Percentiles rank a stretch among this genome's conserved stretches.
These are phyloP conservation scores for Salarias fasciatus DNA, from an alignment of 2,797 vertebrate genomes.

Conservation along the genomic window DNA sequence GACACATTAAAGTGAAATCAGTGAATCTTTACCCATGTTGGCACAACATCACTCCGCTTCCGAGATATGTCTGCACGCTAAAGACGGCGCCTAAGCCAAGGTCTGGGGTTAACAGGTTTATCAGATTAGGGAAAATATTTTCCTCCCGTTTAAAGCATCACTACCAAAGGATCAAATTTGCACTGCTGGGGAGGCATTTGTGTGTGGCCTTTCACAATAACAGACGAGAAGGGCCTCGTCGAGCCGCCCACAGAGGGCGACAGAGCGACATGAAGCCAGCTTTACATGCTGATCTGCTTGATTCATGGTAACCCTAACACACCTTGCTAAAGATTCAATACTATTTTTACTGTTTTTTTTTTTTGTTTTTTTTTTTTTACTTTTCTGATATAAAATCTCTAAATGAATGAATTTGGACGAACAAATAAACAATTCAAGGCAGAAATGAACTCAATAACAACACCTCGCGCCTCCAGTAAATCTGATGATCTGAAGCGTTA, in stretches of 20 bases:
- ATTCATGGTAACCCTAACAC: not conserved
- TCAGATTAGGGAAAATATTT: too few relatives aligned
- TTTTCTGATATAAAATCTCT: not conserved
- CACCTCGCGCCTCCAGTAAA: too few relatives aligned
- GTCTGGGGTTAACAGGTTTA: constrained; percentile 1
- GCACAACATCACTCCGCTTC: not conserved
- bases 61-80: not conserved
- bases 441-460: too few relatives aligned
- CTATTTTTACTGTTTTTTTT: not conserved
- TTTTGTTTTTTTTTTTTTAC: not conserved
- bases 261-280: constrained; percentile 42
- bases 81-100: constrained; percentile 3
- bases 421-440: too few relatives aligned
- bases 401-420: too few relatives aligned
- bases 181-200: too few relatives aligned
- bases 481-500: too few relatives aligned
- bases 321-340: not conserved
- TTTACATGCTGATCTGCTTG: not conserved
- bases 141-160: too few relatives aligned
- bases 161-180: too few relatives aligned
- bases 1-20: too few relatives aligned
- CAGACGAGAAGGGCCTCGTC: not conserved
- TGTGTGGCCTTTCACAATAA: too few relatives aligned
- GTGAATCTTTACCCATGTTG: not conserved
- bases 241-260: constrained; percentile 75